Base-by-base conservation (phyloP, 2,888 invertebrate species). In the Galerucella pusilla region DNA sequence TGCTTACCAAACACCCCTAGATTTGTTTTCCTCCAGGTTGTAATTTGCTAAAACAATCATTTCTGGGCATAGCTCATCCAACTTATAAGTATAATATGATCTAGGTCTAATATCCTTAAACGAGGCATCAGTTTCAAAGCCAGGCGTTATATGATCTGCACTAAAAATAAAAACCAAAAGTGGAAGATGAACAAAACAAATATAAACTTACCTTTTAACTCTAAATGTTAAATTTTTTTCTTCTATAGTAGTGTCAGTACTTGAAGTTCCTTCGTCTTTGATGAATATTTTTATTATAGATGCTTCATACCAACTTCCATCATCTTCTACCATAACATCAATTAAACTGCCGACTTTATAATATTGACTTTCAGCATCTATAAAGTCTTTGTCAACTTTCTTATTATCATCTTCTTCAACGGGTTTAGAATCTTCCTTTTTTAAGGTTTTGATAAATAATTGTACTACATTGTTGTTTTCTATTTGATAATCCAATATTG, bases 251-350 rank as follows among this genome's bases (percentile, higher is more conserved):
- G 2, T 11, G 20, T 9, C 60, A 77, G 72, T 16, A 71, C 71
- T 63, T 61, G 60, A n/a, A 11, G 20, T 25, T 12, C 12, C 67
- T n/a, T 67, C 66, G 70, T 79, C 78, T 46, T 85, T 83, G 0
- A 90, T 89, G 79, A 93, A 63, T 61, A 70, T 91, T 79, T 89
- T 88, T 1, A 88, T 80, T 77, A 93, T 89, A 83, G 89, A 90
- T 0, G 91, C 94, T 87, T 95, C 94, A 85, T 91, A 91, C 95
- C 95, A 95, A 10, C 92, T 91, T 9, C 94, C 94, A 81, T 89
- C 88, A 68, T 89, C 88, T n/a, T 85, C 83, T 81, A 93, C 91
- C 74, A 89, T 88, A 68, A 91, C 90, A 86, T 95, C 95, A 73
- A 95, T 88, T 0, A 91, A 85, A 85, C 95, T 94, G 28, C 92